Evolutionary conservation across 2,797 vertebrate genomes (phyloP), one percentile per base, ranked within the genome.

Genomic region (Ataeniobius toweri): DNA sequence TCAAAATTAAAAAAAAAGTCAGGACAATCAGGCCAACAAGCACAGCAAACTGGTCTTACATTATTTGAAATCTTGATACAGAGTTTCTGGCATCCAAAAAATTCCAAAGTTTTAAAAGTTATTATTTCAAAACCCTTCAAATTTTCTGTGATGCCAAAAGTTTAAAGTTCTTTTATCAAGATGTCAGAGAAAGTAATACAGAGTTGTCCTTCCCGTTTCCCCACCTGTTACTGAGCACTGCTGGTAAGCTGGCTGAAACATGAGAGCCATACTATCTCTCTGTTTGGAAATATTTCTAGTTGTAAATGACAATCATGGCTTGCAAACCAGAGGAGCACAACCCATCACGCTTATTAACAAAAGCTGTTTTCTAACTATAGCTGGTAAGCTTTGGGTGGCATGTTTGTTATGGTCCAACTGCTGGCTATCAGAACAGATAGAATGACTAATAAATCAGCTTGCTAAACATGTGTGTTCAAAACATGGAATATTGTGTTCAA

Each of bases 1-100:
- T 87, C 85, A 88, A 51, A 89, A 83, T 87, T 89, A 89, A 68
- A 89, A 67, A 10, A 1, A 51, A 8, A 1, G 2, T 22, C 12
- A 2, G 3, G 3, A 4, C 13, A 36, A 1, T 51, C 28, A 20
- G 48, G 1, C 28, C 13, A 7, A 41, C 6, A 5, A 6, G 36
- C 36, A 28, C 12, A 20, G 51, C 31, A 39, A 22, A 18, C 14
- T 5, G 16, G 14, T 51, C 48, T 50, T 13, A 13, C 12, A 50
- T 14, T 50, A 9, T 12, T 12, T 50, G 10, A 50, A 50, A 50
- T 14, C 48, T 50, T 13, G 1, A 51, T 18, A 24, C 5, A 8
- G 55, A 24, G 24, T 56, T 55, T 3, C 20, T 67, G 18, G 28
- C 61, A 20, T 63, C 6, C 1, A 16, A 16, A 28, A 28, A 3